phyloP scores from a whole-genome alignment of 2,888 invertebrate species.

The Minunthozetes semirufus region DNA sequence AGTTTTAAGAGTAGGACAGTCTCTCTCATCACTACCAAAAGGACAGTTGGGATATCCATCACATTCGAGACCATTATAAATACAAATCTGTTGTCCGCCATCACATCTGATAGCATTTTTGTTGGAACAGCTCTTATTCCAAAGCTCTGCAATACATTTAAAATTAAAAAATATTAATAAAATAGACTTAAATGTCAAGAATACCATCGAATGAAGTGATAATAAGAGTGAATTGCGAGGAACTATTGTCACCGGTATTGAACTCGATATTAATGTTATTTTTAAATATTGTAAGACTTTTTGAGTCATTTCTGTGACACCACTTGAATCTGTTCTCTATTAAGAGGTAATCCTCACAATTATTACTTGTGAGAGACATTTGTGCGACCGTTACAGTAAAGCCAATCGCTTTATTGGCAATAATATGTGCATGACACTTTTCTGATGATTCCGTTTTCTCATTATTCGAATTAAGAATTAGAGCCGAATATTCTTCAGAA shows the following conservation, averaged over 20 bases:
- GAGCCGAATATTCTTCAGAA: not conserved
- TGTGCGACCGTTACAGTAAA: not conserved
- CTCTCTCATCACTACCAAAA: not conserved
- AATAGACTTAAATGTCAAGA: not conserved
- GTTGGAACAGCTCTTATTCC: conserved; percentile 1
- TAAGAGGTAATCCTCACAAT: not conserved
- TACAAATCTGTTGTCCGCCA: conserved; percentile 6
- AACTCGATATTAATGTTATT: not conserved
- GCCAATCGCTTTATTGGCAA: not conserved
- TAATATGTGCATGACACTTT: not conserved
- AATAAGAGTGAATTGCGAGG: not conserved
- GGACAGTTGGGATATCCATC: conserved; percentile 12
- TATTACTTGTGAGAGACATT: not conserved
- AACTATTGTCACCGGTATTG: not conserved
- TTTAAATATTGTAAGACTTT: not conserved
- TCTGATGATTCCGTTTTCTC: not conserved
- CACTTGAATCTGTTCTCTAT: not conserved
- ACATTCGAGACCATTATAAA: conserved; percentile 10
- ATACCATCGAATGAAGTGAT: not conserved
- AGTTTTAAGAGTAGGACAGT: too few relatives aligned
- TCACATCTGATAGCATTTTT: not conserved
- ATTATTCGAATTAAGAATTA: not conserved
- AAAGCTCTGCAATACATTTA: not conserved
- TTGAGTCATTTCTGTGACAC: not conserved
- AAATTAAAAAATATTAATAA: not conserved